Evolutionary conservation across 2,113 vertebrate genomes (phyloP), one percentile per base, ranked within the genome.

Genomic region (Hydrochoerus hydrochaeris): DNA sequence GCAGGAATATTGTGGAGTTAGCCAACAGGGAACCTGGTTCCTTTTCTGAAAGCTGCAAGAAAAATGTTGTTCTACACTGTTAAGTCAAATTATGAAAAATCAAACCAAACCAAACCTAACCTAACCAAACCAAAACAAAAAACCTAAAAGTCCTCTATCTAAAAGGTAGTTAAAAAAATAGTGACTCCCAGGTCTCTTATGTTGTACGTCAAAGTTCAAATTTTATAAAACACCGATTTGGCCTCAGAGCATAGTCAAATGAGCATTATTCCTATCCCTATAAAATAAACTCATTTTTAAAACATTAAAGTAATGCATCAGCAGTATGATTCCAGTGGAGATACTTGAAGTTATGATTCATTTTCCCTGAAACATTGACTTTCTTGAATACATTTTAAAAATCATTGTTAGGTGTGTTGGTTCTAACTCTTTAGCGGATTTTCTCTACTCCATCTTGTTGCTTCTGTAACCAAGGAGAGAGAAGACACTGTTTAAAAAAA

Each of bases 401-500:
- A 93, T 89, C 89, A 80, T 78, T 94, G 85, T 86, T 60, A 13
- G 65, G 58, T 6, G 0, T 62, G 17, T n/a, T 49, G 77, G 12
- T 69, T 91, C 63, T 85, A 9, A n/a, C 58, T 94, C 46, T 46
- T 81, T 11, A 38, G 32, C 44, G 22, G 49, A 63, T 5, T 46
- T 0, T 32, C 32, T 52, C 57, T 5, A n/a, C 73, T 46, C 62
- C 8, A 35, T 52, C 28, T 80, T 85, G 30, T 83, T 92, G 88
- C 44, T 95, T 89, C 28, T 6, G 28, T 94, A 95, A 46, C 71
- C 62, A 86, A 86, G 91, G 92, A 91, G 52, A 75, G 16, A 91
- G 88, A 96, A 95, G 96, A 77, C 94, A 94, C 26, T 30, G 58
- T 95, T 95, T 96, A 10, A 10, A 73, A 87, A 90, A 95, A 82